Base-by-base conservation (phyloP, 2,797 vertebrate genomes). In the Chaetodon trifasciatus region DNA sequence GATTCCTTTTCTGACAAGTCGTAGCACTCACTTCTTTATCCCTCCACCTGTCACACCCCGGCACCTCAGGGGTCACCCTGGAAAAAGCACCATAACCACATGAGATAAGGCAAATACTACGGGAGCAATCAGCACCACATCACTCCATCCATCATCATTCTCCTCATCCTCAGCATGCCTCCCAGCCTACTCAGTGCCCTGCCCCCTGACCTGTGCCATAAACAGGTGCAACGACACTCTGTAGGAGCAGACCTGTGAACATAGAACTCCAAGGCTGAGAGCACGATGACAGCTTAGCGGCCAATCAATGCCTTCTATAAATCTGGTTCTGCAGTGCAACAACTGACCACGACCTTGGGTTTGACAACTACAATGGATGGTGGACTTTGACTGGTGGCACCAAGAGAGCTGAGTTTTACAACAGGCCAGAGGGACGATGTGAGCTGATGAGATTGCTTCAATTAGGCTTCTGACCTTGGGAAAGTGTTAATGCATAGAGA, bases 161-260 rank as follows among this genome's bases (percentile, higher is more conserved):
- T 2, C 57, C 44, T 78, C 82, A 86, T 90, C 82, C 78, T 78
- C 35, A 13, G 47, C 68, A 74, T 89, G 76, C 83, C 78, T 76
- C 57, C 39, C n/a, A 35, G 23, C 67, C 53, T 21, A 8, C 64
- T 60, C 53, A 10, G 50, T 56, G 74, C 47, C 72, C 75, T 81
- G 86, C 53, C 86, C 88, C 47, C 63, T 90, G 88, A 94, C 91
- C 92, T 76, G 49, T 15, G 68, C 79, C 74, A 69, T 90, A 90
- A 93, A 91, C 92, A 86, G 79, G 71, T 76, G 78, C 55, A 71
- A 76, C 47, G 82, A 77, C 83, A 82, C 65, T 23, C 61, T 58
- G 42, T 40, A 44, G 74, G 80, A 76, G 68, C 55, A 56, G 79
- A 69, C 81, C 82, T 84, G 82, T 84, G 86, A 83, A 90, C 77